phyloP scores from a whole-genome alignment of 2,888 invertebrate genomes.

The Yponomeuta sedellus region DNA sequence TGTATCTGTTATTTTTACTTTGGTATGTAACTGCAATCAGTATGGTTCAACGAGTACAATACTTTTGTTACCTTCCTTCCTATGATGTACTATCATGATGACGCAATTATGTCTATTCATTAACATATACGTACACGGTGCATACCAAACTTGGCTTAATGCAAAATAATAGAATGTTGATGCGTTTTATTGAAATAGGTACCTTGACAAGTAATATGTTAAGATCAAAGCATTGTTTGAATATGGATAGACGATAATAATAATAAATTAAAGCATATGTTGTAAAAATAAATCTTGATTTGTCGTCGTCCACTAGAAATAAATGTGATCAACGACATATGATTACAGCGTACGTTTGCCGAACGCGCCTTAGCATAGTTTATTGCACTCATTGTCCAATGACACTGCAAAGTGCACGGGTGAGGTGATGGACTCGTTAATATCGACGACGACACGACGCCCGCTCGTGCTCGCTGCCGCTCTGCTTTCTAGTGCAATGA shows the following conservation, averaged over 20 bases:
- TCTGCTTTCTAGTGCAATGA: conserved; percentile 67
- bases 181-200: not conserved
- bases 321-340: too few relatives aligned
- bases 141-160: not conserved
- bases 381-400: conserved; percentile 63
- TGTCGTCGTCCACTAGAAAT: too few relatives aligned
- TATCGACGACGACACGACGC: not conserved
- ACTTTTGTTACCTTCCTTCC: not conserved
- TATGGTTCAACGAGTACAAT: not conserved
- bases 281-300: not conserved
- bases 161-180: not conserved
- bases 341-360: conserved; percentile 3
- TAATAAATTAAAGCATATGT: not conserved
- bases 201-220: not conserved
- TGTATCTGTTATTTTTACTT: not conserved
- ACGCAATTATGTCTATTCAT: not conserved
- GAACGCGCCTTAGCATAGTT: conserved; percentile 35
- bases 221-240: not conserved
- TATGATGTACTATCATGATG: not conserved
- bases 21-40: not conserved
- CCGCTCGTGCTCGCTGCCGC: conserved; percentile 20
- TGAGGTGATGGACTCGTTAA: conserved; percentile 10
- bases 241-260: not conserved
- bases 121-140: not conserved
- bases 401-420: conserved; percentile 43